Conservation (phyloP, 2,888 invertebrate genomes). For the Scaptomyza reducta region DNA sequence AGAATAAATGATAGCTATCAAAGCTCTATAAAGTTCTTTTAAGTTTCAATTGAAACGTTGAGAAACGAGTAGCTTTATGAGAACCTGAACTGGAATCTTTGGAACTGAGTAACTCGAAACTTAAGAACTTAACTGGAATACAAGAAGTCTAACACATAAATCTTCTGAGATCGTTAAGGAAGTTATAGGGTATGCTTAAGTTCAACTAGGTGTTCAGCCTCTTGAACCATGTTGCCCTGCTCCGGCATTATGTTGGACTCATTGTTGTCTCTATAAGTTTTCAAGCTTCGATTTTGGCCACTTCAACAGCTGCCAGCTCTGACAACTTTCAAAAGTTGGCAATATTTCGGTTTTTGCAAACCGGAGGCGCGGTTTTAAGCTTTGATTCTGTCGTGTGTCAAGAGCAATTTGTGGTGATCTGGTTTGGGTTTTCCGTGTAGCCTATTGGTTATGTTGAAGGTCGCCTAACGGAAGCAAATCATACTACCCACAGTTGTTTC, state of each 20-base stretch:
- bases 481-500: background rate
- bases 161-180: too few relatives aligned
- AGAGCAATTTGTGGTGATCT: constrained; percentile 31
- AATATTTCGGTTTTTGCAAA: background rate
- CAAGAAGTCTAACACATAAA: background rate
- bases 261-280: constrained; percentile 16
- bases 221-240: background rate
- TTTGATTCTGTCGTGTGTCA: constrained; percentile 24
- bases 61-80: background rate
- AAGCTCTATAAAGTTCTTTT: constrained; percentile 1
- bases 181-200: background rate
- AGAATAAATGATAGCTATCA: constrained; percentile 10
- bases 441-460: constrained; percentile 54
- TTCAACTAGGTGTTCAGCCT: background rate
- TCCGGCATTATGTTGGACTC: constrained; percentile 12
- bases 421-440: constrained; percentile 2
- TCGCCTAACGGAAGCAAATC: constrained; percentile 9
- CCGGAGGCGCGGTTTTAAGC: constrained; percentile 21
- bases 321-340: constrained; percentile 65
- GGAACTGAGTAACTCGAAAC: background rate
- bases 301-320: constrained; percentile 28
- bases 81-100: background rate
- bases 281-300: constrained; percentile 26
- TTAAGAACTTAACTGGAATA: background rate
- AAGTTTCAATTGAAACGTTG: background rate